A percentile compares a stretch with the other conserved stretches of the same genome.
Evolutionary conservation across 1,140 invertebrate genomes (phyloP).

Genomic region (Lepidurus packardi): DNA sequence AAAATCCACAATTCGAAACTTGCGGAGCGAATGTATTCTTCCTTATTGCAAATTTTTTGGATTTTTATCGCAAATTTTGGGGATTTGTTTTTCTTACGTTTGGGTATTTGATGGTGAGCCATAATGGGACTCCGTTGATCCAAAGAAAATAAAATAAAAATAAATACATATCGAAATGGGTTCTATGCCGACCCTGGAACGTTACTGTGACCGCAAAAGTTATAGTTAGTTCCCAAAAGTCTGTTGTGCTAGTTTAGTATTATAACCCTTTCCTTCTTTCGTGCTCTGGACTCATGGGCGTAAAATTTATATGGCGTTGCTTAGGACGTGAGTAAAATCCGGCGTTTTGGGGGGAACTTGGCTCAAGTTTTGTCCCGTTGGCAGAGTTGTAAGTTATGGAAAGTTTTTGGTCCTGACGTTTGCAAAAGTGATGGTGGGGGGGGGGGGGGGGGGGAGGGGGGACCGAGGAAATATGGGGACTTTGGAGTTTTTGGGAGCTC

Average conservation of each 20-base stretch:
- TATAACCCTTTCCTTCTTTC: not conserved
- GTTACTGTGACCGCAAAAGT: constrained; percentile 3
- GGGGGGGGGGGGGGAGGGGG: no score
- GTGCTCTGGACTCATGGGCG: constrained; percentile 2
- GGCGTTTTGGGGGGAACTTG: not conserved
- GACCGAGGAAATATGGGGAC: not conserved
- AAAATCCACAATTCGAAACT: no score
- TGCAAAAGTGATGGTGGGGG: not conserved
- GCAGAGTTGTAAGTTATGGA: not conserved
- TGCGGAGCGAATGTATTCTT: no score
- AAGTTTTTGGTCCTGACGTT: not conserved
- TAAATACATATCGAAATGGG: not conserved
- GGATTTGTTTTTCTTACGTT: not conserved
- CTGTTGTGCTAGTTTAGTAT: not conserved
- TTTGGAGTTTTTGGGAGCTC: not conserved
- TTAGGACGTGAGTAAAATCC: constrained; percentile 21
- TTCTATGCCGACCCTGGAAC: not conserved
- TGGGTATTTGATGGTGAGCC: no score
- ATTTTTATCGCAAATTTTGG: no score
- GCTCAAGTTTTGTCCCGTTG: constrained; percentile 7
- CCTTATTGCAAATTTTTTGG: no score
- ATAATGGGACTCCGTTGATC: no score
- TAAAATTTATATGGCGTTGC: constrained; percentile 20
- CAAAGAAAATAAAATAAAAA: no score
- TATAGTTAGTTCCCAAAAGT: not conserved